A percentile compares a stretch with the other conserved stretches of the same genome.
phyloP scores from a whole-genome alignment of 1,140 invertebrate genomes.

The Pectinophora gossypiella region DNA sequence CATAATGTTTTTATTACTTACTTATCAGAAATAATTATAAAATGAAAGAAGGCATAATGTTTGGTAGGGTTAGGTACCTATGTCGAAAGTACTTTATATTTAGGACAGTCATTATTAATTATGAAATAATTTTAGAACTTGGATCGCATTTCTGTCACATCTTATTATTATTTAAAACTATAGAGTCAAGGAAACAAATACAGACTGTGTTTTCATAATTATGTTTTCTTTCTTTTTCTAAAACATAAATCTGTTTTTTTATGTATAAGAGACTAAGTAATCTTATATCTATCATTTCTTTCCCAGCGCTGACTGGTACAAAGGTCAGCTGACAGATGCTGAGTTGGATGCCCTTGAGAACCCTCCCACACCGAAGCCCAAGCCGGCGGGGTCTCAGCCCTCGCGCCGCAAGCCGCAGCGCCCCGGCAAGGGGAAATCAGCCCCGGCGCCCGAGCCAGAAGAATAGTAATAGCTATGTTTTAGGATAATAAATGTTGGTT shows the following conservation, averaged over 20 bases:
- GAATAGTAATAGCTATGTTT: slow-evolving; percentile 40
- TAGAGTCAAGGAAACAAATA: no score
- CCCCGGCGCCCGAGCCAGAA: slow-evolving; percentile 28
- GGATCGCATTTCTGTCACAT: no score
- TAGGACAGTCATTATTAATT: no score
- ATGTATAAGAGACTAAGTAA: slow-evolving; percentile 4
- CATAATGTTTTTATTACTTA: no score
- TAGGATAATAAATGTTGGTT: slow-evolving; percentile 45
- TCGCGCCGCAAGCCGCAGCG: slow-evolving; percentile 77
- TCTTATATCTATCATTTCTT: slow-evolving; percentile 10
- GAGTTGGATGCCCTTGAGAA: slow-evolving; percentile 86
- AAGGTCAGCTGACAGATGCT: slow-evolving; percentile 86
- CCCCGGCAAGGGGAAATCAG: slow-evolving; percentile 45
- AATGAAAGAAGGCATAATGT: no score
- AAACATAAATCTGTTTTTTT: slow-evolving; percentile 1
- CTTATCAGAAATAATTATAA: no score
- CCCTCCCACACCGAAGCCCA: slow-evolving; percentile 79
- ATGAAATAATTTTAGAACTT: no score
- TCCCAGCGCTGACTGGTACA: slow-evolving; percentile 91
- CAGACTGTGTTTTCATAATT: no score
- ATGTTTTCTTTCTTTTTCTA: no score
- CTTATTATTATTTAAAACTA: no score
- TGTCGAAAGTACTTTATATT: no score
- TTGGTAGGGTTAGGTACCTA: no score
- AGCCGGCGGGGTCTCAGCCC: slow-evolving; percentile 73